A percentile compares a stretch with the other conserved stretches of the same genome.
phyloP scores from a whole-genome alignment of 2,113 vertebrate genomes.

The Saccopteryx leptura region DNA sequence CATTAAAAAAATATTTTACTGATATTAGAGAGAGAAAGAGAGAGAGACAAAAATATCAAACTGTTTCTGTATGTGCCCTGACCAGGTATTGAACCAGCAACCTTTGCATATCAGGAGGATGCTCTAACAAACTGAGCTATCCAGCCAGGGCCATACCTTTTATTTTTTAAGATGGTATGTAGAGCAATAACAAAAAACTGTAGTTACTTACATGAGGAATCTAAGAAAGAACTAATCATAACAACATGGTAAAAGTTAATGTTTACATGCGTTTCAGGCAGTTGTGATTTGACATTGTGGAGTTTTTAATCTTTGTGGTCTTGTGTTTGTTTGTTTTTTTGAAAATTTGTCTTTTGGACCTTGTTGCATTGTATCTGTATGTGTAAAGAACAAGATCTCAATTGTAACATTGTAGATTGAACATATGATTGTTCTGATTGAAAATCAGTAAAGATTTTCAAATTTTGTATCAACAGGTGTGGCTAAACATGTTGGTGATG shows the following conservation, averaged over 20 bases:
- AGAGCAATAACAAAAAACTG: slow-evolving; percentile 56
- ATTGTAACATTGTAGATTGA: slow-evolving; percentile 28
- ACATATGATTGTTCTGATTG: slow-evolving; percentile 19
- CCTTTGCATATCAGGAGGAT: too few relatives aligned
- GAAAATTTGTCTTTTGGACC: slow-evolving; percentile 37
- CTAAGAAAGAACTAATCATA: slow-evolving; percentile 22
- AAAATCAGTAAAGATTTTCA: slow-evolving; percentile 14
- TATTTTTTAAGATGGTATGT: slow-evolving; percentile 35
- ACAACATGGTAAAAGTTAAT: slow-evolving; percentile 45
- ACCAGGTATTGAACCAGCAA: too few relatives aligned
- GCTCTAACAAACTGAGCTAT: too few relatives aligned
- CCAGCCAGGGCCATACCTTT: background rate
- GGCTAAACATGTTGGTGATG: slow-evolving; percentile 99
- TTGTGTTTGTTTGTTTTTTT: background rate
- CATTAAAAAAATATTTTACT: too few relatives aligned
- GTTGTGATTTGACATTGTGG: slow-evolving; percentile 37
- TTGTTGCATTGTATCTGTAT: slow-evolving; percentile 28
- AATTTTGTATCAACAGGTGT: slow-evolving; percentile 91
- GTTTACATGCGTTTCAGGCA: slow-evolving; percentile 67
- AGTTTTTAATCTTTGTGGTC: background rate
- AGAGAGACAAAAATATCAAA: too few relatives aligned
- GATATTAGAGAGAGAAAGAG: too few relatives aligned
- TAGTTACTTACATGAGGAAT: slow-evolving; percentile 41
- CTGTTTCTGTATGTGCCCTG: too few relatives aligned
- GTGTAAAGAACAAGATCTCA: slow-evolving; percentile 29